Conservation (phyloP, 2,797 vertebrate genomes). For the Cryptoprocta ferox region DNA sequence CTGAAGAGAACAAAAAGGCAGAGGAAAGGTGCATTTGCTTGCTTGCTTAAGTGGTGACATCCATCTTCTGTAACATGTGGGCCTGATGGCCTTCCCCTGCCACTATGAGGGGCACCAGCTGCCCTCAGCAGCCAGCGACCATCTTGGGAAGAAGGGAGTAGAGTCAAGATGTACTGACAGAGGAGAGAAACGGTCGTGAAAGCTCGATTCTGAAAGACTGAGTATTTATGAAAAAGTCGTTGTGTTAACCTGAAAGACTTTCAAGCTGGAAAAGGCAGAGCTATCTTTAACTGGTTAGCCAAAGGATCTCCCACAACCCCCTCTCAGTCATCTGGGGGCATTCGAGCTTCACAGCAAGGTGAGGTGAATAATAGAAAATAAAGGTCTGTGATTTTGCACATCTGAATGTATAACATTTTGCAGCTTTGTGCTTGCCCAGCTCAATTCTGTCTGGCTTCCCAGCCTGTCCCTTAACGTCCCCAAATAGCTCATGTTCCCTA, state of each 20-base stretch:
- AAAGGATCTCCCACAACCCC: not conserved
- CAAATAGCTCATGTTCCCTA: not conserved
- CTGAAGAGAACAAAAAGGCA: not conserved
- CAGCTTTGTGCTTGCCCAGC: not conserved
- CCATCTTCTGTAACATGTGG: not conserved
- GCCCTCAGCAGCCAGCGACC: not conserved
- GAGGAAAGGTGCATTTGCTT: not conserved
- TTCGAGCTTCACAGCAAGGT: not conserved
- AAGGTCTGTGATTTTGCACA: not conserved
- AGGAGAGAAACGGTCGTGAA: not conserved
- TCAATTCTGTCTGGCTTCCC: constrained; percentile 11
- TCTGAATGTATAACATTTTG: not conserved
- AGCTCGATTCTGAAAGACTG: not conserved
- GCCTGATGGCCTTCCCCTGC: not conserved
- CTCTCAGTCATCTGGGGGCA: not conserved
- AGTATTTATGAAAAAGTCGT: not conserved
- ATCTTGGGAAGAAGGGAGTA: not conserved
- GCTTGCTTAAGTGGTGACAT: not conserved
- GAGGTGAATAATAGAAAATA: constrained; percentile 48
- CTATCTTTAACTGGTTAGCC: not conserved
- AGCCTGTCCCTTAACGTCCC: not conserved
- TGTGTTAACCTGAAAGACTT: constrained; percentile 52
- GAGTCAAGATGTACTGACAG: not conserved
- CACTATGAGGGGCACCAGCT: rapidly evolving
- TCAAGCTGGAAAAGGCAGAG: not conserved